Conservation (phyloP, 2,113 vertebrate species). For the Murina feae region DNA sequence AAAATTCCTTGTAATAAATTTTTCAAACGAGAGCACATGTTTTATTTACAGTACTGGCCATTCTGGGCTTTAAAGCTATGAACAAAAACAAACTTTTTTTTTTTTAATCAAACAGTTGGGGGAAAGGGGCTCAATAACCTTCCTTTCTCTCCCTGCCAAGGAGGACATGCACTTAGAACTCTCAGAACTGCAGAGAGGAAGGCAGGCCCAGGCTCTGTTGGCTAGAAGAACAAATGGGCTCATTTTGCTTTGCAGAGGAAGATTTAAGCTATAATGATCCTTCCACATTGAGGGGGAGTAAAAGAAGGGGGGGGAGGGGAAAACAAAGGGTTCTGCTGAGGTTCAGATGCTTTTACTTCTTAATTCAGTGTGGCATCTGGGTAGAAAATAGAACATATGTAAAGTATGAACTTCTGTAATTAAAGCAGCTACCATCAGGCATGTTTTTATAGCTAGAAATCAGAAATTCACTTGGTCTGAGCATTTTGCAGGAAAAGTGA, state of each 20-base stretch:
- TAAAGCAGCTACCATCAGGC: not conserved
- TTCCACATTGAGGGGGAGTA: not conserved
- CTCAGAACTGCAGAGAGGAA: constrained; percentile 33
- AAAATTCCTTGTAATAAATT: constrained; percentile 92
- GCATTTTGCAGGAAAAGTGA: not conserved
- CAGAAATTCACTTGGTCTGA: not conserved
- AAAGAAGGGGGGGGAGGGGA: not conserved
- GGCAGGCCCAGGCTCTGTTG: not conserved
- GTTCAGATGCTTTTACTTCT: constrained; percentile 32
- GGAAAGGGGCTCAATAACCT: constrained; percentile 82
- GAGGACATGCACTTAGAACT: constrained; percentile 48
- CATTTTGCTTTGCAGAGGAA: constrained; percentile 55
- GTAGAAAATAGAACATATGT: constrained; percentile 4
- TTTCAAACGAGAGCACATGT: constrained; percentile 88
- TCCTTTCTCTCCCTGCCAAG: constrained; percentile 82
- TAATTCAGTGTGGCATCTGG: not conserved
- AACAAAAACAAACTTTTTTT: constrained; percentile 82
- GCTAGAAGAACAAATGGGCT: constrained; percentile 63
- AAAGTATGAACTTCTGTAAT: not conserved
- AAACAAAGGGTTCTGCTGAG: constrained; percentile 13
- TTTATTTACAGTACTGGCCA: constrained; percentile 88
- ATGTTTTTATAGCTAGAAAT: not conserved
- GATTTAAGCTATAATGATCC: constrained; percentile 18
- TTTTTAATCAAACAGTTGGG: constrained; percentile 79
- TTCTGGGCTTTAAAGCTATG: constrained; percentile 87